Evolutionary conservation across 1,140 invertebrate genomes (phyloP).

Genomic region (Philopotamus ludificatus): DNA sequence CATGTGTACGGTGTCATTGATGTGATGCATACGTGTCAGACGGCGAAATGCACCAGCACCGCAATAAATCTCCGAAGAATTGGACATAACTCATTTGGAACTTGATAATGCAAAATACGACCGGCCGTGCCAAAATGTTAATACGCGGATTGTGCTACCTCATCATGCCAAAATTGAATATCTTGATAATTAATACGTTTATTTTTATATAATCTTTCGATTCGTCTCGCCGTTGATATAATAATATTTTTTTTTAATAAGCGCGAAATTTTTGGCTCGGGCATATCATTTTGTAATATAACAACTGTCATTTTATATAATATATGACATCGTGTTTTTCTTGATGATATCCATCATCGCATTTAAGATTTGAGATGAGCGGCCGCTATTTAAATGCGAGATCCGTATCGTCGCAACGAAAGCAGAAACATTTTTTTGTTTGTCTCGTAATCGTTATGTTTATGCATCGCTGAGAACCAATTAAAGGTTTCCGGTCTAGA

Average conservation of each 20-base stretch:
- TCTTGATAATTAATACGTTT: neutral
- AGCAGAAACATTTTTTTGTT: no score
- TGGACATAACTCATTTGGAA: slow-evolving; percentile 31
- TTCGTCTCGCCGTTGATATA: no score
- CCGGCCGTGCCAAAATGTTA: neutral
- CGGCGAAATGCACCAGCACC: neutral
- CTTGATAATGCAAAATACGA: slow-evolving; percentile 15
- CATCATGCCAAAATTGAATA: neutral
- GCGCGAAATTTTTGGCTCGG: no score
- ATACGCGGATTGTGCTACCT: neutral
- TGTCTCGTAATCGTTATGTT: no score
- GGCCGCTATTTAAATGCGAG: no score
- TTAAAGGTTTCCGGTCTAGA: no score
- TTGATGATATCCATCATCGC: no score
- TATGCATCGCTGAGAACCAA: no score
- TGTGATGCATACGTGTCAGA: slow-evolving; percentile 20
- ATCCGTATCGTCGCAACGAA: no score
- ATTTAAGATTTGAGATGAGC: no score
- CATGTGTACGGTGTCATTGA: slow-evolving; percentile 16
- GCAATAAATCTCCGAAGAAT: slow-evolving; percentile 26
- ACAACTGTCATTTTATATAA: neutral
- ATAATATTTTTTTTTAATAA: no score
- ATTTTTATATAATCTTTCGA: neutral
- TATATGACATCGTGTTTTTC: neutral
- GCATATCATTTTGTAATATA: neutral